Percentiles rank a stretch among this genome's conserved stretches.
Evolutionary conservation across 2,888 invertebrate genomes (phyloP).

Genomic region (Bellardia pandia): DNA sequence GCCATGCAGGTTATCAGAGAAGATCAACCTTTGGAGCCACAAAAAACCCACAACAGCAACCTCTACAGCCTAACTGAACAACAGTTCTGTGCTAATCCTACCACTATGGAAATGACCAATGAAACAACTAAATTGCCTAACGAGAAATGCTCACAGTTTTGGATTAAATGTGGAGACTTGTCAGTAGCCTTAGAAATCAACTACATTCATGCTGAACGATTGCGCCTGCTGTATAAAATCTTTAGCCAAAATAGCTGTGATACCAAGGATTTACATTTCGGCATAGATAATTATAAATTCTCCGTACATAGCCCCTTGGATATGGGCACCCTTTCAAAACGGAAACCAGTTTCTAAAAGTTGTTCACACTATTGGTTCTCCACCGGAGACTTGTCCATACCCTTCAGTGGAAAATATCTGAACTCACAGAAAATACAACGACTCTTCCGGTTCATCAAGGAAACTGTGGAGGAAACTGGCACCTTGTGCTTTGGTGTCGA

Average conservation of each 20-base stretch:
- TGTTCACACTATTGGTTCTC: slow-evolving; percentile 83
- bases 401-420: slow-evolving; percentile 80
- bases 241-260: slow-evolving; percentile 80
- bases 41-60: neutral
- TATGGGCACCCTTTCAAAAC: slow-evolving; percentile 70
- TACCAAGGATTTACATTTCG: slow-evolving; percentile 78
- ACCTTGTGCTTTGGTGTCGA: slow-evolving; percentile 80
- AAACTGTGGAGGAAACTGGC: slow-evolving; percentile 65
- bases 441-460: slow-evolving; percentile 78
- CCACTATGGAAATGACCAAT: slow-evolving; percentile 75
- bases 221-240: slow-evolving; percentile 79
- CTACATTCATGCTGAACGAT: slow-evolving; percentile 75
- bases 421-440: slow-evolving; percentile 77
- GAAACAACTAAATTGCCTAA: neutral
- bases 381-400: slow-evolving; percentile 79
- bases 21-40: slow-evolving; percentile 78
- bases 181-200: slow-evolving; percentile 78
- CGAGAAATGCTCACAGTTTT: slow-evolving; percentile 77
- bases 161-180: slow-evolving; percentile 79
- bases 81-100: slow-evolving; percentile 76
- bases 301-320: slow-evolving; percentile 51
- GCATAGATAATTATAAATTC: slow-evolving; percentile 81
- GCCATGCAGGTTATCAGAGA: slow-evolving; percentile 81
- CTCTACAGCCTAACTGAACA: slow-evolving; percentile 72
- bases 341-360: slow-evolving; percentile 74